These are phyloP conservation scores for Cremastobaeus sp. DNA, from an alignment of 2,888 invertebrate species.

Conservation along the genomic window DNA sequence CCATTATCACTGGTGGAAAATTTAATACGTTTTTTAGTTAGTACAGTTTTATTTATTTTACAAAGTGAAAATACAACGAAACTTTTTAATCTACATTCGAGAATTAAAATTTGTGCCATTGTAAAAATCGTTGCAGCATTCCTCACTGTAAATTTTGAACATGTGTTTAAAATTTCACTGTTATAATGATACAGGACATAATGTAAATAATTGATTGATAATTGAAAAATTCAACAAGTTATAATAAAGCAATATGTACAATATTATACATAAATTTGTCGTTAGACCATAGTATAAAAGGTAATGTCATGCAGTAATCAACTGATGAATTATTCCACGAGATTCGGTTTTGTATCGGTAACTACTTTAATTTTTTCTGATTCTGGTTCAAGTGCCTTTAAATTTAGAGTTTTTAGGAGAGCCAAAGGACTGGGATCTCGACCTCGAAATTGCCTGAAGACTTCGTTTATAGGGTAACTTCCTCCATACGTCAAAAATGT, in stretches of 20 bases:
- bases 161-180: conserved; percentile 3
- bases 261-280: conserved; percentile 42
- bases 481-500: conserved; percentile 92
- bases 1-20: no score
- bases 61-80: conserved; percentile 6
- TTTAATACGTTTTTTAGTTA: no score
- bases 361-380: neutral
- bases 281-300: conserved; percentile 30
- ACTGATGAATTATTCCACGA: conserved; percentile 17
- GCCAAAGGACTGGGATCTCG: conserved; percentile 94
- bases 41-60: conserved; percentile 11
- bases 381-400: conserved; percentile 34
- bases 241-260: conserved; percentile 45
- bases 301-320: conserved; percentile 9
- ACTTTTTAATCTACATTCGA: neutral
- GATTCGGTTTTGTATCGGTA: conserved; percentile 9
- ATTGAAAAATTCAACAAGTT: conserved; percentile 4
- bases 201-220: conserved; percentile 12
- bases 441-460: conserved; percentile 94
- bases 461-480: conserved; percentile 88
- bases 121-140: conserved; percentile 2
- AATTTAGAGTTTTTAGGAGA: conserved; percentile 83
- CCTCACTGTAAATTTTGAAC: conserved; percentile 23
- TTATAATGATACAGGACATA: no score
- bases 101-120: conserved; percentile 1